Conservation (phyloP, 2,888 invertebrate species). For the Tolmerus cingulatus region DNA sequence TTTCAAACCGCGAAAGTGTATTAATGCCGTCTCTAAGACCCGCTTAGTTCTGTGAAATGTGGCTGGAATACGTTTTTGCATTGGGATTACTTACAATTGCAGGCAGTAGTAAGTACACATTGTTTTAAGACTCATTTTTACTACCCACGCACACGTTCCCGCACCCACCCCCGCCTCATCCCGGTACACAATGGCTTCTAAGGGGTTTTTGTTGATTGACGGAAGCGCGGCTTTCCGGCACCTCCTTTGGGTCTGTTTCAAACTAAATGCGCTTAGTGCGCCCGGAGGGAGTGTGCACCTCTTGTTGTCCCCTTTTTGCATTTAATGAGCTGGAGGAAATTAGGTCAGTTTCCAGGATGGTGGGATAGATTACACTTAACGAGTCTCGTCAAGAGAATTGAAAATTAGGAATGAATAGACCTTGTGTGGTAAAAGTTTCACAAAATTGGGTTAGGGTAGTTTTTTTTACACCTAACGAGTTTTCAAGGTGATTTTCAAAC, state of each 20-base stretch:
- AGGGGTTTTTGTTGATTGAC: neutral
- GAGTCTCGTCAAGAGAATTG: neutral
- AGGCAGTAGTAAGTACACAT: conserved; percentile 51
- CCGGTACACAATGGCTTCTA: neutral
- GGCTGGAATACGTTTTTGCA: conserved; percentile 63
- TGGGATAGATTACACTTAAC: neutral
- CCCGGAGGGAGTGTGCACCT: neutral
- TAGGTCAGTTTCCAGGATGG: neutral
- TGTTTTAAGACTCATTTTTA: neutral
- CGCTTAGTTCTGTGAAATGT: conserved; percentile 59
- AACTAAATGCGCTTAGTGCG: neutral
- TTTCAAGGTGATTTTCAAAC: neutral
- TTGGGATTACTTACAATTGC: conserved; percentile 59
- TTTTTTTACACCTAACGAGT: neutral
- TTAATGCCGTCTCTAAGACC: conserved; percentile 38
- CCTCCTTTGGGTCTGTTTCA: neutral
- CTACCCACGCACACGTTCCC: neutral
- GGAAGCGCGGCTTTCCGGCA: neutral
- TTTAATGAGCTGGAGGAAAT: neutral
- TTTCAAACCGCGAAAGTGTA: conserved; percentile 24
- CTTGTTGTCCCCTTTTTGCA: neutral
- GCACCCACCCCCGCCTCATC: neutral
- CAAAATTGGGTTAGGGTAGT: neutral
- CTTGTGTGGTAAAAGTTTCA: neutral
- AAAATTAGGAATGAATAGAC: neutral